Evolutionary conservation across 2,888 invertebrate species (phyloP).

Genomic region (Hydraecia micacea): DNA sequence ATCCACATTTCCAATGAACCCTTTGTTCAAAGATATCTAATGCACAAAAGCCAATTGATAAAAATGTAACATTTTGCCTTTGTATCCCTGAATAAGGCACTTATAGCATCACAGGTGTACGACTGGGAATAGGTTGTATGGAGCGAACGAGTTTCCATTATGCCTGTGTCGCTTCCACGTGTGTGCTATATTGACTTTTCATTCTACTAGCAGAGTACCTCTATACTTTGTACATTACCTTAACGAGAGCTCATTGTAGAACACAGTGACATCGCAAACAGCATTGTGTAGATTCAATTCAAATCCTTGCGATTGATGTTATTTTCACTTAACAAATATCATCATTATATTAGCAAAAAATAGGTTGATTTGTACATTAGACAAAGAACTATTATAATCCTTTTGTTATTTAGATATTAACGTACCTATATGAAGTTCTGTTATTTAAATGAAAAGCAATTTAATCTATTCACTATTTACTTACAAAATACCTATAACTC

Average conservation of each 20-base stretch:
- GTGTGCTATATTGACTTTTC: conserved; percentile 24
- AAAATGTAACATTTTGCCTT: not conserved
- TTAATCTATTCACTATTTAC: not conserved
- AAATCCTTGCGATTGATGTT: not conserved
- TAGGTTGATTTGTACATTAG: not conserved
- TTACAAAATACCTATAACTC: not conserved
- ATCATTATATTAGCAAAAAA: not conserved
- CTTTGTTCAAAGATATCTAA: not conserved
- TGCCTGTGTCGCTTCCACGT: conserved; percentile 10
- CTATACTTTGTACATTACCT: conserved; percentile 35
- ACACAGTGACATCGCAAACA: not conserved
- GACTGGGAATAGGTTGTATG: not conserved
- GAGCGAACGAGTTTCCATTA: conserved; percentile 28
- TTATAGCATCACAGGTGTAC: conserved; percentile 36
- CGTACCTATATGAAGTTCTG: too few relatives aligned
- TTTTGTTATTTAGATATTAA: not conserved
- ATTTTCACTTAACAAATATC: not conserved
- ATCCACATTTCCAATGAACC: not conserved
- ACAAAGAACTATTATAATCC: not conserved
- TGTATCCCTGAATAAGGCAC: conserved; percentile 3
- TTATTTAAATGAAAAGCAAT: not conserved
- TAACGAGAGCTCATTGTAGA: conserved; percentile 43
- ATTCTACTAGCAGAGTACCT: conserved; percentile 12
- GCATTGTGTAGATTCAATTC: not conserved
- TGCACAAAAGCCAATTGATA: not conserved